phyloP scores from a whole-genome alignment of 2,113 vertebrate genomes.

The Periophthalmodon schlosseri region DNA sequence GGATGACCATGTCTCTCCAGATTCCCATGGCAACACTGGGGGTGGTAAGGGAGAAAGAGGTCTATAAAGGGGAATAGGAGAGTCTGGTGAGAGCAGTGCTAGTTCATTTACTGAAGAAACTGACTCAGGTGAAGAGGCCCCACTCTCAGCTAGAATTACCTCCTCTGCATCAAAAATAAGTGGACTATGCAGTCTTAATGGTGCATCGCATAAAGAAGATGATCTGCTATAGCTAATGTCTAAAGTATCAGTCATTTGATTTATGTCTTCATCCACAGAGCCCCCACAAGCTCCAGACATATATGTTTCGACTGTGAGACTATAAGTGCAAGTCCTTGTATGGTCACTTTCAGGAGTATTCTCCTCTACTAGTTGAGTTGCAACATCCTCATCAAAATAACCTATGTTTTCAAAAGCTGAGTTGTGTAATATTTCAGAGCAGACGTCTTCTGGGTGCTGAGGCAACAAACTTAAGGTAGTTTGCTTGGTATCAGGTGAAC shows the following conservation, averaged over 20 bases:
- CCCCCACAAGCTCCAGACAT: not conserved
- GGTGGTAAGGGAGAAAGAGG: conserved; percentile 67
- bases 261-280: conserved; percentile 11
- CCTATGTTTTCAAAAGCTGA: conserved; percentile 26
- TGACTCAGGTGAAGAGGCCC: conserved; percentile 55
- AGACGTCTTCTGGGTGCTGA: conserved; percentile 10
- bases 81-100: conserved; percentile 46
- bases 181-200: conserved; percentile 3
- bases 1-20: not conserved
- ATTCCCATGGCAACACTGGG: conserved; percentile 53
- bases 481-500: not conserved
- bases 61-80: conserved; percentile 52
- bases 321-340: conserved; percentile 6
- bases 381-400: conserved; percentile 11
- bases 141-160: conserved; percentile 27
- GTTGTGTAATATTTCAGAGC: conserved; percentile 56
- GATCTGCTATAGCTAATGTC: conserved; percentile 27
- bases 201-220: conserved; percentile 45
- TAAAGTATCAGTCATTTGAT: conserved; percentile 18
- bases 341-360: conserved; percentile 4
- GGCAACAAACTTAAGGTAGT: not conserved
- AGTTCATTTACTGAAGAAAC: conserved; percentile 45
- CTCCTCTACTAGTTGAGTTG: conserved; percentile 10
- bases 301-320: not conserved
- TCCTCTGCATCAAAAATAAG: conserved; percentile 13